Evolutionary conservation across 2,888 invertebrate genomes (phyloP).

Genomic region (Drosophila kanekoi): DNA sequence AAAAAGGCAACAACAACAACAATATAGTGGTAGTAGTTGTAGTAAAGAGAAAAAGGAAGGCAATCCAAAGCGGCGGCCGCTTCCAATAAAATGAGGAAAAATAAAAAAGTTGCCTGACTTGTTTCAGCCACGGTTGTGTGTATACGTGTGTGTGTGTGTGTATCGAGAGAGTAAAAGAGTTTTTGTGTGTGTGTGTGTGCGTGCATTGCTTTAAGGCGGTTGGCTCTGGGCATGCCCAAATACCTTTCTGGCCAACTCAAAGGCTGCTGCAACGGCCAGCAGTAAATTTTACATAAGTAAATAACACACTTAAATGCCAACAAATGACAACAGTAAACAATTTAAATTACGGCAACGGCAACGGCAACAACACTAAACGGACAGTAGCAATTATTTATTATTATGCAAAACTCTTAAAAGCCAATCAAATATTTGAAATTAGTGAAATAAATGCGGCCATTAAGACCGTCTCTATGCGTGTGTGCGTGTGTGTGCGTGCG

Average conservation of each 20-base stretch:
- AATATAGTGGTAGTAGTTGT: slow-evolving; percentile 50
- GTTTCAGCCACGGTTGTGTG: slow-evolving; percentile 63
- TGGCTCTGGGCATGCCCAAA: slow-evolving; percentile 53
- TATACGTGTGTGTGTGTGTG: slow-evolving; percentile 7
- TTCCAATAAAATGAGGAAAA: slow-evolving; percentile 76
- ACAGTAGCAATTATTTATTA: slow-evolving; percentile 40
- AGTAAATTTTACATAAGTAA: slow-evolving; percentile 46
- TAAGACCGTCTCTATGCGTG: slow-evolving; percentile 13
- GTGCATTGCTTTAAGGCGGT: slow-evolving; percentile 53
- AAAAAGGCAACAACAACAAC: slow-evolving; percentile 59
- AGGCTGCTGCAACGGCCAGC: slow-evolving; percentile 24
- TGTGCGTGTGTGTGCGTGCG: slow-evolving; percentile 9
- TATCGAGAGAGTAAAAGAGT: slow-evolving; percentile 22
- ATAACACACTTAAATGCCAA: slow-evolving; percentile 46
- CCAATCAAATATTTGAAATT: slow-evolving; percentile 40
- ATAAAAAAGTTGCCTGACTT: slow-evolving; percentile 82
- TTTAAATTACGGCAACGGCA: slow-evolving; percentile 24
- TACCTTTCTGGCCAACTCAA: slow-evolving; percentile 61
- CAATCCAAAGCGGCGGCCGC: slow-evolving; percentile 74
- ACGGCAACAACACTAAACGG: slow-evolving; percentile 1
- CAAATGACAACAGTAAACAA: slow-evolving; percentile 33
- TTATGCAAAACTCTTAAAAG: slow-evolving; percentile 24
- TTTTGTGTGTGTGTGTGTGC: slow-evolving; percentile 23
- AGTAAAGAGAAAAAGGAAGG: slow-evolving; percentile 75
- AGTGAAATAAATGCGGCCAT: slow-evolving; percentile 44